Percentiles rank a stretch among this genome's conserved stretches.
These are phyloP conservation scores for Andrena cerasifolii DNA, from an alignment of 1,140 invertebrate genomes.

Conservation along the genomic window DNA sequence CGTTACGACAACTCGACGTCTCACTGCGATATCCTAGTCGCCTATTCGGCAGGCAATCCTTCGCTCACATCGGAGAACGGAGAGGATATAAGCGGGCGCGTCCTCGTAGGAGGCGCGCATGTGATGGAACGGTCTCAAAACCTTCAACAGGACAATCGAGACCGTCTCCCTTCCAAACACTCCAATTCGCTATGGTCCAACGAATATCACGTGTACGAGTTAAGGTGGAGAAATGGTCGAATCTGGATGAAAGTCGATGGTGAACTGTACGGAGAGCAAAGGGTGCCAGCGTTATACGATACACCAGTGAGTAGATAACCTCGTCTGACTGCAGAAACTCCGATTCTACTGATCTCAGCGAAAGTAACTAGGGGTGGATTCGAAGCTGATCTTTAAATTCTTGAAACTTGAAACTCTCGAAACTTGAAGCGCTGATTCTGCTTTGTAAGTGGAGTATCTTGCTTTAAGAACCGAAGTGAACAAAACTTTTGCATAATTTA, in stretches of 20 bases:
- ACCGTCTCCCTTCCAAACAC: constrained; percentile 21
- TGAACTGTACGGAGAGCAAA: constrained; percentile 79
- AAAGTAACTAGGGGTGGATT: no score
- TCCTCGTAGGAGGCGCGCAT: constrained; percentile 67
- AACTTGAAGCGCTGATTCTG: no score
- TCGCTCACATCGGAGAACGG: constrained; percentile 45
- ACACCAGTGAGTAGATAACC: constrained; percentile 83
- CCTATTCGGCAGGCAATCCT: constrained; percentile 70
- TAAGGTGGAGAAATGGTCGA: constrained; percentile 84
- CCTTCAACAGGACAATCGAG: background rate
- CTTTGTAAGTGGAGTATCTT: no score
- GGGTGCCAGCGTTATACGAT: constrained; percentile 85
- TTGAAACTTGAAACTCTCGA: no score
- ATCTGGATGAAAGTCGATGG: constrained; percentile 84
- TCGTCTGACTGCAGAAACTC: no score
- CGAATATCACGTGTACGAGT: constrained; percentile 84
- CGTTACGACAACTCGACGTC: background rate
- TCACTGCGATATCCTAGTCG: constrained; percentile 66
- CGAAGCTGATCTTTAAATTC: no score
- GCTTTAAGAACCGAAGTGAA: no score
- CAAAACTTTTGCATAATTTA: no score
- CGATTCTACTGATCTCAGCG: no score
- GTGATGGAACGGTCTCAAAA: no score
- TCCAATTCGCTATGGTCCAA: constrained; percentile 82
- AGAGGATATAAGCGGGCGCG: constrained; percentile 65